phyloP scores from a whole-genome alignment of 1,140 invertebrate genomes.

The Phymastichus coffea region DNA sequence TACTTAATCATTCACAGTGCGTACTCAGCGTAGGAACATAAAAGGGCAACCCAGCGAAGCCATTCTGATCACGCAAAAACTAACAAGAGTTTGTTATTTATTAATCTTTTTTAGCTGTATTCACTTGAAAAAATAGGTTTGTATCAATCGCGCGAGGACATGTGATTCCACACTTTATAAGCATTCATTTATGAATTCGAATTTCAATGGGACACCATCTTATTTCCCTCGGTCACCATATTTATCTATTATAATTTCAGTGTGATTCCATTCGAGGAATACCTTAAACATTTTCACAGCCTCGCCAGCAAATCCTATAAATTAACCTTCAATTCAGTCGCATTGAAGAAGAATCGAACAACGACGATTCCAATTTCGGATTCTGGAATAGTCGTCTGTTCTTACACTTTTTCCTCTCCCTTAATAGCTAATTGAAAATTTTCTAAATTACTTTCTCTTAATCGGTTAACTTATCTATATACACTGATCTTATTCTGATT shows the following conservation, averaged over 20 bases:
- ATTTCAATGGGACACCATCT: constrained; percentile 3
- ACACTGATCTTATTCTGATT: constrained; percentile 34
- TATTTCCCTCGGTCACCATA: constrained; percentile 5
- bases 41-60: constrained; percentile 15
- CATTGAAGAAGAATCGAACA: constrained; percentile 5
- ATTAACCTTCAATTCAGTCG: constrained; percentile 23
- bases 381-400: constrained; percentile 15
- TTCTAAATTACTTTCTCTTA: constrained; percentile 8
- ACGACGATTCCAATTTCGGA: background rate
- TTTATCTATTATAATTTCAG: constrained; percentile 24
- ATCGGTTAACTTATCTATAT: too few relatives aligned
- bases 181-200: constrained; percentile 18
- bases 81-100: constrained; percentile 4
- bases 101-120: constrained; percentile 16
- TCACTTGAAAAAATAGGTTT: constrained; percentile 28
- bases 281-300: constrained; percentile 30
- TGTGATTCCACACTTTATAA: constrained; percentile 6
- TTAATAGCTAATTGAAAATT: too few relatives aligned
- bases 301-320: constrained; percentile 31
- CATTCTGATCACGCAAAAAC: constrained; percentile 11
- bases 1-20: constrained; percentile 28
- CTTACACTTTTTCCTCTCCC: constrained; percentile 5
- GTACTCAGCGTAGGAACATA: constrained; percentile 27
- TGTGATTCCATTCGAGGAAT: constrained; percentile 14
- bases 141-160: constrained; percentile 23